Conservation (phyloP, 2,797 vertebrate genomes). For the Sebastes wilsoni region DNA sequence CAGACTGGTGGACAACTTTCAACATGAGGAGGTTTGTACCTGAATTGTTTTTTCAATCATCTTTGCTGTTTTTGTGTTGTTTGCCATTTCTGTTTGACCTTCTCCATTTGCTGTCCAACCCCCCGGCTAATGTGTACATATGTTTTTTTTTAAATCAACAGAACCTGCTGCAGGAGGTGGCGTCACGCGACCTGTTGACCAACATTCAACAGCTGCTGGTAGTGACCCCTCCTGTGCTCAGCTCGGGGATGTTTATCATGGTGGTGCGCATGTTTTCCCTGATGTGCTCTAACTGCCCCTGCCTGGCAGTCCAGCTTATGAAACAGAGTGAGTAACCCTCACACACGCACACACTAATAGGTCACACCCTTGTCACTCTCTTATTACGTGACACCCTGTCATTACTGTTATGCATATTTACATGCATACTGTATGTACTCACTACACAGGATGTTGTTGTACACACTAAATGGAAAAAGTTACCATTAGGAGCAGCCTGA, state of each 20-base stretch:
- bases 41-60: not conserved
- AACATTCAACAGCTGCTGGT: conserved; percentile 99
- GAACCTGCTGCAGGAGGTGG: conserved; percentile 99
- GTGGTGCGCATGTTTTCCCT: conserved; percentile 99
- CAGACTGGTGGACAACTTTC: conserved; percentile 98
- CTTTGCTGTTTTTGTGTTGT: not conserved
- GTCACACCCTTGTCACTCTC: not conserved
- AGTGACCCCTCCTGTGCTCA: conserved; percentile 96
- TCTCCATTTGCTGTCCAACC: not conserved
- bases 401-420: not conserved
- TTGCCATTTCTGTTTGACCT: not conserved
- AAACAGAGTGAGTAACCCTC: conserved; percentile 92
- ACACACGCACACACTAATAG: not conserved
- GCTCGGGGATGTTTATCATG: conserved; percentile 99
- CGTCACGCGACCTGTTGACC: conserved; percentile 95
- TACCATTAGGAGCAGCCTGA: not conserved
- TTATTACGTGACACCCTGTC: not conserved
- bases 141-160: conserved; percentile 64
- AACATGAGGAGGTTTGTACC: conserved; percentile 93
- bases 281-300: conserved; percentile 99
- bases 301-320: conserved; percentile 98
- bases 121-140: not conserved
- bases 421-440: not conserved
- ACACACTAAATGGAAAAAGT: not conserved
- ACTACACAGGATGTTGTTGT: not conserved